A percentile compares a stretch with the other conserved stretches of the same genome.
phyloP scores from a whole-genome alignment of 1,140 invertebrate species.

The Condylostylus longicornis region DNA sequence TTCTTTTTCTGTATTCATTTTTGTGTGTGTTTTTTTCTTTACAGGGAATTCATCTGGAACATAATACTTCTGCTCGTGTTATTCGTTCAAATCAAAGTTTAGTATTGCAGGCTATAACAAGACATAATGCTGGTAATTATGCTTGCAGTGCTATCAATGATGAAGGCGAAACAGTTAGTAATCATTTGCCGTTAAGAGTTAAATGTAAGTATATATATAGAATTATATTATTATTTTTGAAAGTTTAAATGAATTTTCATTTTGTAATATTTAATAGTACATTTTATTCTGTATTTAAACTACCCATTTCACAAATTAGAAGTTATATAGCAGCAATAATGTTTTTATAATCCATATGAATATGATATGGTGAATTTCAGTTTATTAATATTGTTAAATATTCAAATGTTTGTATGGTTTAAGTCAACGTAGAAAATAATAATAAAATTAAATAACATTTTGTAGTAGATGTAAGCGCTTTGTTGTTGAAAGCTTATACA shows the following conservation, averaged over 20 bases:
- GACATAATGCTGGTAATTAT: slow-evolving; percentile 63
- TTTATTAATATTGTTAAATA: too few species aligned
- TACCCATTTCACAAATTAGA: background rate
- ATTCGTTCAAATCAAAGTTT: slow-evolving; percentile 70
- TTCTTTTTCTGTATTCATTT: background rate
- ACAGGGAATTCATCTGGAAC: slow-evolving; percentile 55
- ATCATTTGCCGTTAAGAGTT: slow-evolving; percentile 58
- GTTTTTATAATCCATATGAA: too few species aligned
- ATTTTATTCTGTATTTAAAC: background rate
- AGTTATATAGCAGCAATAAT: too few species aligned
- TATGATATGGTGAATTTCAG: too few species aligned
- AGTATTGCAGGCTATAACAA: slow-evolving; percentile 68
- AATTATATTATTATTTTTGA: background rate
- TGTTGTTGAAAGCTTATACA: too few species aligned
- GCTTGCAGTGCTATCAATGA: slow-evolving; percentile 64
- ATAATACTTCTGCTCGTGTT: slow-evolving; percentile 62
- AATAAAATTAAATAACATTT: too few species aligned
- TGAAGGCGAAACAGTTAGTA: slow-evolving; percentile 64
- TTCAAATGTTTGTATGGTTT: too few species aligned
- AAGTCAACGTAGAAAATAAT: too few species aligned
- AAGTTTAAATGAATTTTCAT: background rate
- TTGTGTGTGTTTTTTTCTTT: slow-evolving; percentile 16
- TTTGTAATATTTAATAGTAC: background rate
- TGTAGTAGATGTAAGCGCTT: too few species aligned
- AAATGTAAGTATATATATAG: slow-evolving; percentile 56